These are phyloP conservation scores for Trachops cirrhosus DNA, from an alignment of 2,797 vertebrate species.

Conservation along the genomic window DNA sequence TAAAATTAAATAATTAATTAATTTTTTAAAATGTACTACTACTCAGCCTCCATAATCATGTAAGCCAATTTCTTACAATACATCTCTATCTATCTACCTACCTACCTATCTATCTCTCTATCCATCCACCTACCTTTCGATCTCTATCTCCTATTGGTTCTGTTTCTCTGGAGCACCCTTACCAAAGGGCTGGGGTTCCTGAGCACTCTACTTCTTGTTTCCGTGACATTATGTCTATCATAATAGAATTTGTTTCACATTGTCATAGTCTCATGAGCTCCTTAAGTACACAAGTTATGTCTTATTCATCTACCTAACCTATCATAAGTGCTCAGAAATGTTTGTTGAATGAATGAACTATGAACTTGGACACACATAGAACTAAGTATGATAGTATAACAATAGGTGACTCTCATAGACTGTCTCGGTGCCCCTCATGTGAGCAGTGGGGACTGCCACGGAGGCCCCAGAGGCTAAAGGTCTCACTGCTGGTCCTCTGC, in stretches of 20 bases:
- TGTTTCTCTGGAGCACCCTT: background rate
- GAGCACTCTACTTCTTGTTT: background rate
- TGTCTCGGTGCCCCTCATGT: background rate
- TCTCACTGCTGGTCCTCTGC: too few relatives aligned
- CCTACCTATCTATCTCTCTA: background rate
- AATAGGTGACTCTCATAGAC: too few relatives aligned
- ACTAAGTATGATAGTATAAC: background rate
- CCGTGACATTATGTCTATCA: background rate
- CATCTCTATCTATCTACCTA: background rate
- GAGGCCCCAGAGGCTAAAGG: too few relatives aligned
- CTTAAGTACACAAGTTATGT: background rate
- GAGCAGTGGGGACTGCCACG: background rate
- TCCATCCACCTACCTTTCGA: background rate
- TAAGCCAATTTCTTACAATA: background rate
- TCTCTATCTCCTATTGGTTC: background rate
- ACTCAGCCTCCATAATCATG: background rate
- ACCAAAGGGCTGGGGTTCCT: background rate
- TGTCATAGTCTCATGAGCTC: background rate
- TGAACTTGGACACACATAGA: background rate
- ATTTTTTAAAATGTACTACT: background rate
- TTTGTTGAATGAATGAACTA: background rate
- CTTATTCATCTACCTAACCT: background rate
- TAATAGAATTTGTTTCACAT: background rate
- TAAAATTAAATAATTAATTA: too few relatives aligned
- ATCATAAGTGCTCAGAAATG: background rate